Base-by-base conservation (phyloP, 1,140 invertebrate genomes). In the Steinernema khuongi region DNA sequence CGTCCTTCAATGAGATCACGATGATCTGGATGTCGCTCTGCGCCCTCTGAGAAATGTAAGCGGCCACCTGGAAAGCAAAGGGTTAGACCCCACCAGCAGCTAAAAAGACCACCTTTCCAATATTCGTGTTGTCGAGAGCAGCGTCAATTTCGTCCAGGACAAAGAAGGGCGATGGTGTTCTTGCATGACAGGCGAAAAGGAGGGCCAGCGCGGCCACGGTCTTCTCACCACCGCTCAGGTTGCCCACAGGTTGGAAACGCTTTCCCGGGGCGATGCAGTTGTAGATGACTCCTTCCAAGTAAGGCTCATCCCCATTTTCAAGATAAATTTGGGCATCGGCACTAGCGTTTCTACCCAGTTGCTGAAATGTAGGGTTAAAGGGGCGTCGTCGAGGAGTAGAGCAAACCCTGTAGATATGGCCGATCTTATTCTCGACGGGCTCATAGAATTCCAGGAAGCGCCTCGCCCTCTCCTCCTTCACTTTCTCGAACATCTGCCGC, bases 131-230 rank as follows among this genome's bases (percentile, higher is more conserved):
- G 87, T 99, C 96, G 69, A 99, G 88, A 72, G 96, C 96, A 67
- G 96, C 96, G 88, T 99, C 96, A 78, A 99, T 96, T 88, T 99
- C 96, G 88, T 99, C 96, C 79, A 99, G 88, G n/a, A 99, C 93
- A 88, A 99, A 99, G 87, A 99, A 99, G 28, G 96, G 96, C 29
- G 96, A 94, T 44, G 95, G 96, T 85, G 98, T 95, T 86, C 92
- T 97, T 91, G 95, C 88, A 86, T 99, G 96, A 83, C 98, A 96
- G 26, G 95, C 95, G 88, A 99, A 98, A 1, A 99, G 88, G n/a
- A 99, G 87, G 31, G 96, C 96, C 41, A 99, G 88, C 28, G 96
- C 96, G 66, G 96, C 96, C 4, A 99, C 93, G 1, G 96, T 99
- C 88, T 99, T 99, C 88, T 99, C 96, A 76, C 96, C 96, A 81